Conservation (phyloP, 2,113 vertebrate species). For the Caranx ignobilis region DNA sequence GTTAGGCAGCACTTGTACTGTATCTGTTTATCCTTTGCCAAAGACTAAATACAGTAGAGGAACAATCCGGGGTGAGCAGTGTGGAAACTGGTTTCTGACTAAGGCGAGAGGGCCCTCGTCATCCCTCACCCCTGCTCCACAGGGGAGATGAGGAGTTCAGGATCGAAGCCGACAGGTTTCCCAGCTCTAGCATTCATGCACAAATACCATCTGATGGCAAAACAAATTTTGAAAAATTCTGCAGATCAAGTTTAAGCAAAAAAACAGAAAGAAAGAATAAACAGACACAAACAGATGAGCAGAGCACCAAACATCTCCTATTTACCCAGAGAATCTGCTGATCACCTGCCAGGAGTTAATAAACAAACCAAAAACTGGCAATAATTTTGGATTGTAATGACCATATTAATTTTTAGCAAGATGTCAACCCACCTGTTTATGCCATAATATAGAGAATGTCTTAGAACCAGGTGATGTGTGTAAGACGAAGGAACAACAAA, state of each 20-base stretch:
- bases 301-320: too few relatives aligned
- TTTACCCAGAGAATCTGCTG: too few relatives aligned
- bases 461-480: neutral
- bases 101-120: constrained; percentile 27
- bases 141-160: constrained; percentile 33
- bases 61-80: constrained; percentile 14
- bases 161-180: neutral
- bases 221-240: neutral
- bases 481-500: neutral
- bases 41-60: neutral
- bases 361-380: constrained; percentile 9
- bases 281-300: neutral
- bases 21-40: neutral
- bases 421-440: neutral
- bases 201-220: constrained; percentile 17
- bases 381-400: neutral
- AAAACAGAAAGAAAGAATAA: constrained; percentile 15
- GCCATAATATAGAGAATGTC: neutral
- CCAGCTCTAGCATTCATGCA: constrained; percentile 6
- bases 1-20: neutral
- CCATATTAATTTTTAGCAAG: neutral
- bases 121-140: constrained; percentile 17
- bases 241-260: neutral
- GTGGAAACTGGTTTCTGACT: constrained; percentile 17
- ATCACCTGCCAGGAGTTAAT: neutral